These are phyloP conservation scores for Sialis fuliginosa DNA, from an alignment of 2,888 invertebrate species.

Conservation along the genomic window DNA sequence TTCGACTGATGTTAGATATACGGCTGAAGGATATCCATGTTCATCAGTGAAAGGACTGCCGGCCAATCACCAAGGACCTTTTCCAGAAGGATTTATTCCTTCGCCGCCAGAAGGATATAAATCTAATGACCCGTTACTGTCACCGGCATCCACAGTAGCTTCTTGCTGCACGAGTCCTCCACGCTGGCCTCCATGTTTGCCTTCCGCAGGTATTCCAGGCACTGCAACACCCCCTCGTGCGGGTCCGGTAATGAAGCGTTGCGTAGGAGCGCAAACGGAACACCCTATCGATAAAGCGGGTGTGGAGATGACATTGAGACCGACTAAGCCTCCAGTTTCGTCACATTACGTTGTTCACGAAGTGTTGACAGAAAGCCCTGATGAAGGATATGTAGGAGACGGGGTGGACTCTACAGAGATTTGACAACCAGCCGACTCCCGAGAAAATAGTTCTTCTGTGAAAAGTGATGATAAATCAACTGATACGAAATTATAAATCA, in stretches of 20 bases:
- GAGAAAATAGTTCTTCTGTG: background rate
- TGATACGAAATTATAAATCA: background rate
- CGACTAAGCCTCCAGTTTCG: background rate
- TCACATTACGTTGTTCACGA: slow-evolving; percentile 12
- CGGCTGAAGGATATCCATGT: slow-evolving; percentile 59
- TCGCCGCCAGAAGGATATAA: slow-evolving; percentile 56
- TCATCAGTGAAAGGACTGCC: slow-evolving; percentile 18
- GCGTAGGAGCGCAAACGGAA: slow-evolving; percentile 41
- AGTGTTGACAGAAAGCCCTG: slow-evolving; percentile 60
- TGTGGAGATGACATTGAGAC: no score
- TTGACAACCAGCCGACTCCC: slow-evolving; percentile 32
- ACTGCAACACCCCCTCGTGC: slow-evolving; percentile 10
- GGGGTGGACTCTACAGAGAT: slow-evolving; percentile 46
- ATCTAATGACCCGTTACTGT: slow-evolving; percentile 31
- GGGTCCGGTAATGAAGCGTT: slow-evolving; percentile 32
- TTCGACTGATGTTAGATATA: slow-evolving; percentile 47
- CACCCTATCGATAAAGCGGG: slow-evolving; percentile 26
- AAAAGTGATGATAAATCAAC: background rate
- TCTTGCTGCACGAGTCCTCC: slow-evolving; percentile 20
- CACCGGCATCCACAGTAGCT: slow-evolving; percentile 32
- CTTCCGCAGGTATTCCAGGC: slow-evolving; percentile 15
- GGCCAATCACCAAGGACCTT: slow-evolving; percentile 8
- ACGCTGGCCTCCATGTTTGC: slow-evolving; percentile 35
- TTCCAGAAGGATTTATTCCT: slow-evolving; percentile 34
- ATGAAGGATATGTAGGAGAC: slow-evolving; percentile 77